Base-by-base conservation (phyloP, 2,888 invertebrate genomes). In the Epicampocera succincta region DNA sequence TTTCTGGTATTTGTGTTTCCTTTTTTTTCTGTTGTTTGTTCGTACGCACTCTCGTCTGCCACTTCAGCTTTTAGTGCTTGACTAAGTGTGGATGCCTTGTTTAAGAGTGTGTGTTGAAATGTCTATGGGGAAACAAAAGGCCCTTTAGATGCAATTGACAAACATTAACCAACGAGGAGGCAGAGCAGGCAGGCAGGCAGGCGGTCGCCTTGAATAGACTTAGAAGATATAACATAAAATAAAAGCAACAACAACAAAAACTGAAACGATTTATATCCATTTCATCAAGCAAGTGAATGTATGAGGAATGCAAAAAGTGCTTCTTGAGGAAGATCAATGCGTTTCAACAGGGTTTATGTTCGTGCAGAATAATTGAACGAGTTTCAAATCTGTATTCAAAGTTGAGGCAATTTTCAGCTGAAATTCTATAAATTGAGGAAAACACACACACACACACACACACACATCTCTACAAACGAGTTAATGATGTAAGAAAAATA, bases 31-130 rank as follows among this genome's bases (percentile, higher is more conserved):
- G 3, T 25, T 5, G 5, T 5, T 25, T 25, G 2, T 25, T 56
- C 29, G 25, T 12, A 17, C 33, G 25, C 12, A 17, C 33, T 68
- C 29, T 68, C 44, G 44, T 56, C 46, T 58, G 33, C 11, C 33
- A 69, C 69, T 69, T 38, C 25, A 69, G 56, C 33, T 19, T 17
- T 46, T 21, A 25, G 33, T 17, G 29, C 58, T 48, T 69, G 38
- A 58, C 46, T 58, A 38, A 58, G 48, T 38, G 56, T 25, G 12
- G 11, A 21, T 25, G 56, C 46, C 19, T 9, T 21, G 17, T 19
- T 19, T 4, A 48, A 42, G n/a, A n/a, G 46, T 46, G 38, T 29
- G 13, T 48, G 33, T 13, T 46, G 21, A 44, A 40, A 52, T 66
- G 65, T 50, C 38, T 65, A 50, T 38, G 5, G n/a, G 38, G 38